Percentiles rank a stretch among this genome's conserved stretches.
These are phyloP conservation scores for Dermochelys coriacea DNA, from an alignment of 2,797 vertebrate genomes.

Conservation along the genomic window DNA sequence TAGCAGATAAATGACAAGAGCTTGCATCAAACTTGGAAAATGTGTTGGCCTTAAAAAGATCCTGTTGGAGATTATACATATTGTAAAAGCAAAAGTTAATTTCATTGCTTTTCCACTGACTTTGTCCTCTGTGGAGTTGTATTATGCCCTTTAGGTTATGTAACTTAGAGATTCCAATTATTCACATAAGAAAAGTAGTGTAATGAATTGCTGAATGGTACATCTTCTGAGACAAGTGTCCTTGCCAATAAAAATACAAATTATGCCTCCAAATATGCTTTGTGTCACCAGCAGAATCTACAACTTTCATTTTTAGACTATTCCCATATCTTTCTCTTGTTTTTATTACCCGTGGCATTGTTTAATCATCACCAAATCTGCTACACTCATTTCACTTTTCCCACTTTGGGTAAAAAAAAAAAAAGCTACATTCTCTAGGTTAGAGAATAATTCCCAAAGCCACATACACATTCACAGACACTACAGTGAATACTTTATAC, in stretches of 20 bases:
- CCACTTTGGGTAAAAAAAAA: conserved; percentile 52
- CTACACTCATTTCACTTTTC: conserved; percentile 1
- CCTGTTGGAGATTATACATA: background rate
- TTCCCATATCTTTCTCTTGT: background rate
- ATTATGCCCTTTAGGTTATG: background rate
- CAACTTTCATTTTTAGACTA: background rate
- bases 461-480: background rate
- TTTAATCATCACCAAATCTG: conserved; percentile 9
- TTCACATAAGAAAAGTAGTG: background rate
- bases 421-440: conserved; percentile 36
- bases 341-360: background rate
- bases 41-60: background rate
- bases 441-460: conserved; percentile 49
- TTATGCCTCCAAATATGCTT: background rate
- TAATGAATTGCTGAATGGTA: conserved; percentile 29
- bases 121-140: background rate
- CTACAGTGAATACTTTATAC: conserved; percentile 18
- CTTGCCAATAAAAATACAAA: conserved; percentile 36
- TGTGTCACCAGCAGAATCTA: background rate
- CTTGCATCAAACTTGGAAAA: background rate
- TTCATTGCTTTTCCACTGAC: background rate
- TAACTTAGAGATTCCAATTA: conserved; percentile 7
- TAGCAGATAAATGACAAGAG: background rate
- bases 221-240: background rate
- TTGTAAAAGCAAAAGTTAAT: background rate